A percentile compares a stretch with the other conserved stretches of the same genome.
phyloP scores from a whole-genome alignment of 1,140 invertebrate genomes.

The Dolichoris vasculosae region DNA sequence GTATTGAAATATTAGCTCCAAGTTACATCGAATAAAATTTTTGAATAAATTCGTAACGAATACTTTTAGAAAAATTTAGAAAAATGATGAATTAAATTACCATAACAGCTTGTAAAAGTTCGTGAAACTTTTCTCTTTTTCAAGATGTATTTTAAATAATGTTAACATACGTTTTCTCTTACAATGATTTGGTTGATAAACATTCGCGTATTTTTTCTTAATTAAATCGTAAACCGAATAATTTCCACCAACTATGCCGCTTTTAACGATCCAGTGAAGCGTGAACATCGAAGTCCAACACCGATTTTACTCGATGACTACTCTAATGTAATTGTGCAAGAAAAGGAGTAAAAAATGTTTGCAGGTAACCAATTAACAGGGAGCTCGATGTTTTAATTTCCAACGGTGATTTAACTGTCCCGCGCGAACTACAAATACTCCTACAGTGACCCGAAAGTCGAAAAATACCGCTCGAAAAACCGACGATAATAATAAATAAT shows the following conservation, averaged over 20 bases:
- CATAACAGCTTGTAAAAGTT: too few relatives aligned
- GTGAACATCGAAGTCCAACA: neutral
- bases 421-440: neutral
- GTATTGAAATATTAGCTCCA: too few relatives aligned
- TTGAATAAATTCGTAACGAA: too few relatives aligned
- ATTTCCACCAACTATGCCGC: neutral
- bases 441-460: neutral
- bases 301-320: neutral
- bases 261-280: neutral
- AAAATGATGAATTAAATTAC: too few relatives aligned
- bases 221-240: neutral
- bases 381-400: conserved; percentile 12
- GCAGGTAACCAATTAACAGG: neutral
- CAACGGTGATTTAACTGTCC: neutral
- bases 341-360: neutral
- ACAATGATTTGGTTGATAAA: neutral
- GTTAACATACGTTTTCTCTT: too few relatives aligned
- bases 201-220: neutral
- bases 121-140: too few relatives aligned
- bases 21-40: too few relatives aligned
- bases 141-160: too few relatives aligned
- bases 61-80: too few relatives aligned
- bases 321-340: neutral
- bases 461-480: conserved; percentile 18
- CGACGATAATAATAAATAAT: conserved; percentile 5